A percentile compares a stretch with the other conserved stretches of the same genome.
These are phyloP conservation scores for Mirza zaza DNA, from an alignment of 2,113 vertebrate species.

Conservation along the genomic window DNA sequence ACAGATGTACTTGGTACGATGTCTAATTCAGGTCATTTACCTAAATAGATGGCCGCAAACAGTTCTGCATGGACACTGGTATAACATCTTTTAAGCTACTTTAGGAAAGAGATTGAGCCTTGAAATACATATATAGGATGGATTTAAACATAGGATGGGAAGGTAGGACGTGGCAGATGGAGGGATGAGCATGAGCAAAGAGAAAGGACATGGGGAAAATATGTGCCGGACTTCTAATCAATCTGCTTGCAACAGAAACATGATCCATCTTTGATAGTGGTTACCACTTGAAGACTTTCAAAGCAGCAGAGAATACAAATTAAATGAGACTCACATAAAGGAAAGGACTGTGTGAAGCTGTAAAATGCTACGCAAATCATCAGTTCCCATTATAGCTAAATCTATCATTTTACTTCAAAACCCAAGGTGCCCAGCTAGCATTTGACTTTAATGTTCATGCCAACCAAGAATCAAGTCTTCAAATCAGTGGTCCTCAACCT, in stretches of 20 bases:
- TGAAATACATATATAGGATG: neutral
- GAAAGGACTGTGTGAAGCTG: neutral
- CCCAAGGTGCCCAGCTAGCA: neutral
- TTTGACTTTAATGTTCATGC: neutral
- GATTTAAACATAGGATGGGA: neutral
- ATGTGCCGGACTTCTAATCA: neutral
- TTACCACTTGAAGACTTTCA: neutral
- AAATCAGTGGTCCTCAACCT: neutral
- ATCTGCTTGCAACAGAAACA: neutral
- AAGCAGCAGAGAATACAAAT: neutral
- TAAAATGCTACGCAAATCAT: neutral
- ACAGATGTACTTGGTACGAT: neutral
- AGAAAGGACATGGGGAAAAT: neutral
- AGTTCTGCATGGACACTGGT: neutral
- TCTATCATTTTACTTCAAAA: conserved; percentile 5
- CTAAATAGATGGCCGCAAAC: neutral
- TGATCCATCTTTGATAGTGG: neutral
- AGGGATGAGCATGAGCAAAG: neutral
- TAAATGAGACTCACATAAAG: neutral
- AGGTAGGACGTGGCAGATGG: neutral
- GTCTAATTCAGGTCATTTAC: neutral
- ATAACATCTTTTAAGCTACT: neutral
- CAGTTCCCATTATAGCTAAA: neutral
- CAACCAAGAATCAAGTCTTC: neutral
- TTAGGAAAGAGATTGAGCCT: neutral